A percentile compares a stretch with the other conserved stretches of the same genome.
Conservation (phyloP, 2,113 vertebrate species). For the Engraulis encrasicolus region DNA sequence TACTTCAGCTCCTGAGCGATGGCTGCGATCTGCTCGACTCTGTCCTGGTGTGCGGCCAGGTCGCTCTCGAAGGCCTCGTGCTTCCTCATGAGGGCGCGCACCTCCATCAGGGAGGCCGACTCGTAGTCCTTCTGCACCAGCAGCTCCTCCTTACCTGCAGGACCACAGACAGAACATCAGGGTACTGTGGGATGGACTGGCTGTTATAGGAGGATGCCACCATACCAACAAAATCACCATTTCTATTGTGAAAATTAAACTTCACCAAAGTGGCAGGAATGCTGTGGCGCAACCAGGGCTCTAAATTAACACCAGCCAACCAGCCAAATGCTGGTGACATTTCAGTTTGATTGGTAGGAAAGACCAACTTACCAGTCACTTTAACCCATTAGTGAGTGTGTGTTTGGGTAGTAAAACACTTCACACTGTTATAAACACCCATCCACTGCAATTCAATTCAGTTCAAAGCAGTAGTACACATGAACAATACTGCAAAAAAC, state of each 20-base stretch:
- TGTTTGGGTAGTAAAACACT: no score
- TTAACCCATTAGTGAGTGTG: no score
- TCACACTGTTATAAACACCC: no score
- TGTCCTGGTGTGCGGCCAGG: slow-evolving; percentile 88
- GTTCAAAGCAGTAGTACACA: no score
- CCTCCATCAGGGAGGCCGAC: slow-evolving; percentile 85
- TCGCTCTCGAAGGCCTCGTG: slow-evolving; percentile 91
- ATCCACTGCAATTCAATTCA: no score
- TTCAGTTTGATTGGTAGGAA: no score
- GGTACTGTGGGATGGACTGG: no score
- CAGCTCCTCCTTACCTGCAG: slow-evolving; percentile 84
- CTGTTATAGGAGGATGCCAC: no score
- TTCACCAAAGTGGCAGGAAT: background rate
- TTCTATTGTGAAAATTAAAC: background rate
- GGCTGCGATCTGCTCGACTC: slow-evolving; percentile 89
- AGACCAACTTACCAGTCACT: no score
- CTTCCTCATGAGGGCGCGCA: slow-evolving; percentile 84
- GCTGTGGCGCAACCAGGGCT: background rate
- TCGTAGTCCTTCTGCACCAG: slow-evolving; percentile 85
- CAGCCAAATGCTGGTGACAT: no score
- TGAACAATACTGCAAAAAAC: no score
- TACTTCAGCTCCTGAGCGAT: slow-evolving; percentile 93
- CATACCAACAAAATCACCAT: background rate
- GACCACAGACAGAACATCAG: background rate
- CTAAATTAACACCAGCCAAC: no score